phyloP scores from a whole-genome alignment of 2,888 invertebrate species.

The Callinectes sapidus region DNA sequence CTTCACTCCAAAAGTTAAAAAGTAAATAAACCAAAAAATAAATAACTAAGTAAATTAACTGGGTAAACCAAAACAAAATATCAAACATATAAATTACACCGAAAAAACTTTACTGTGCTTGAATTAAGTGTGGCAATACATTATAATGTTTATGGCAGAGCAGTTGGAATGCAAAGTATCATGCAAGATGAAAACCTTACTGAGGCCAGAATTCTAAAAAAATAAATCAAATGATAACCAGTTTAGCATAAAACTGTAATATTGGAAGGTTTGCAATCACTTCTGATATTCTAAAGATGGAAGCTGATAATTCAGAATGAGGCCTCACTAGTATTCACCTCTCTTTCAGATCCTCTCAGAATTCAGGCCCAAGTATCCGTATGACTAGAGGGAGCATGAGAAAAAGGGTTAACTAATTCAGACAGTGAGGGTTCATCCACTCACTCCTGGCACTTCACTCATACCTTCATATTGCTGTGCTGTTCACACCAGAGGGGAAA shows the following conservation, averaged over 20 bases:
- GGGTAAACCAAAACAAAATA: neutral
- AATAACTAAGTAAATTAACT: neutral
- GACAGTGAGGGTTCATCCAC: conserved; percentile 57
- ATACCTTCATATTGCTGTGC: conserved; percentile 72
- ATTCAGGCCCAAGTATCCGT: conserved; percentile 52
- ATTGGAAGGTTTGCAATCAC: conserved; percentile 6
- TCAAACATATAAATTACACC: neutral
- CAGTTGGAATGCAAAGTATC: conserved; percentile 28
- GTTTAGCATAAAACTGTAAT: neutral
- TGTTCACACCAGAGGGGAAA: conserved; percentile 65
- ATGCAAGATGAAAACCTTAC: conserved; percentile 49
- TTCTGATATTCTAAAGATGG: neutral
- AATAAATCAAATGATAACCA: conserved; percentile 27
- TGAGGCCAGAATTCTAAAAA: conserved; percentile 52
- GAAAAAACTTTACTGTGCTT: neutral
- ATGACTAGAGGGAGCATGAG: conserved; percentile 47
- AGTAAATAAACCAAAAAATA: neutral
- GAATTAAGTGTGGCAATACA: neutral
- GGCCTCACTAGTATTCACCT: conserved; percentile 53
- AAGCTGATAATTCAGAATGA: conserved; percentile 42
- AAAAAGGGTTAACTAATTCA: conserved; percentile 48
- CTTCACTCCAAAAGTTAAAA: neutral
- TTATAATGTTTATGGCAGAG: conserved; percentile 29
- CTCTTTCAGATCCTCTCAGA: conserved; percentile 53
- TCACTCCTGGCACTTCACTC: conserved; percentile 62